Percentiles rank a stretch among this genome's conserved stretches.
These are phyloP conservation scores for Nothura maculosa DNA, from an alignment of 2,797 vertebrate genomes.

Conservation along the genomic window DNA sequence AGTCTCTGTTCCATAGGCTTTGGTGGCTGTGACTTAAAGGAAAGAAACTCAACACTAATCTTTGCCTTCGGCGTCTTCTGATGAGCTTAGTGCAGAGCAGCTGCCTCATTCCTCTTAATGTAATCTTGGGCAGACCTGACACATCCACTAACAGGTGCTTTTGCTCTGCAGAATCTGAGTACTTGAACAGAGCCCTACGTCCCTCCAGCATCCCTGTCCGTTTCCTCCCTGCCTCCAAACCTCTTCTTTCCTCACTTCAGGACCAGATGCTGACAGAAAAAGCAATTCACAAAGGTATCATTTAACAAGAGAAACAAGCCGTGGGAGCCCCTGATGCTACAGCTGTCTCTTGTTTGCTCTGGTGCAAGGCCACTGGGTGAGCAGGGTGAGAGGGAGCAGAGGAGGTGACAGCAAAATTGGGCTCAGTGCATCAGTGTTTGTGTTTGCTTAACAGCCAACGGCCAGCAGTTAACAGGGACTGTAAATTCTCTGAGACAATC, in stretches of 20 bases:
- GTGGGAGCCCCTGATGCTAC: neutral
- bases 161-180: neutral
- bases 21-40: neutral
- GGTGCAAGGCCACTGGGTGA: neutral
- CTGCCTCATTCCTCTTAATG: neutral
- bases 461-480: neutral
- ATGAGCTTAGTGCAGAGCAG: neutral
- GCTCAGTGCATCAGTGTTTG: neutral
- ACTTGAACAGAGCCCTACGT: neutral
- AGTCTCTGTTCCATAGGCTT: neutral
- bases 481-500: conserved; percentile 22
- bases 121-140: neutral
- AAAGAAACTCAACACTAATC: neutral
- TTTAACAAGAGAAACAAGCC: neutral
- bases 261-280: neutral
- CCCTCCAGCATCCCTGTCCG: neutral
- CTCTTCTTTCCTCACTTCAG: neutral
- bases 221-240: neutral
- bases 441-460: neutral
- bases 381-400: neutral
- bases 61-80: neutral
- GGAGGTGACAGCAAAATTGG: neutral
- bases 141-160: neutral
- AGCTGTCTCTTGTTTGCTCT: neutral
- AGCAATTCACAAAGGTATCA: neutral